These are phyloP conservation scores for Molossus alvarezi DNA, from an alignment of 2,797 vertebrate species.

Conservation along the genomic window DNA sequence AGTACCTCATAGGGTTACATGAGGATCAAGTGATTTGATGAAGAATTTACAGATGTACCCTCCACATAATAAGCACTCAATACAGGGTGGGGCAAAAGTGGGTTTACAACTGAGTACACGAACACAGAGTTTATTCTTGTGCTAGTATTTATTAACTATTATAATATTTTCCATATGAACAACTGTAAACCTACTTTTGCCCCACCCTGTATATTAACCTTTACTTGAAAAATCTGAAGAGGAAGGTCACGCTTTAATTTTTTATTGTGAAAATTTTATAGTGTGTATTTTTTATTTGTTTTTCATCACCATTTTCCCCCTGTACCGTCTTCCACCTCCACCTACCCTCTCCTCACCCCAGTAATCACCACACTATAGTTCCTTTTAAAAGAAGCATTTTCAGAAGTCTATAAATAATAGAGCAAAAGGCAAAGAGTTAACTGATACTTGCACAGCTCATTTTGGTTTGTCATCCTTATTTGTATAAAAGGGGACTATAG, in stretches of 20 bases:
- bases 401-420: not conserved
- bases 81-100: too few species aligned
- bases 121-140: too few species aligned
- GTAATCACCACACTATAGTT: not conserved
- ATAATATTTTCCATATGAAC: too few species aligned
- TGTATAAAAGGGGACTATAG: not conserved
- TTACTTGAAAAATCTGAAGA: not conserved
- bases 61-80: not conserved
- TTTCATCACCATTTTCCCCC: not conserved
- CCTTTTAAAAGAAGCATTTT: not conserved
- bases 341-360: too few species aligned
- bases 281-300: not conserved
- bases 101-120: too few species aligned
- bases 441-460: not conserved
- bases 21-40: not conserved
- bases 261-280: conserved; percentile 1
- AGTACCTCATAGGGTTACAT: not conserved
- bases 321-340: not conserved
- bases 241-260: not conserved
- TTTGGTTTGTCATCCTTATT: not conserved
- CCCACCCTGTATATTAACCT: not conserved
- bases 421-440: not conserved
- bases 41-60: not conserved
- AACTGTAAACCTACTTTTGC: too few species aligned
- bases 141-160: too few species aligned